phyloP scores from a whole-genome alignment of 2,888 invertebrate genomes.

The Thalpophila matura region DNA sequence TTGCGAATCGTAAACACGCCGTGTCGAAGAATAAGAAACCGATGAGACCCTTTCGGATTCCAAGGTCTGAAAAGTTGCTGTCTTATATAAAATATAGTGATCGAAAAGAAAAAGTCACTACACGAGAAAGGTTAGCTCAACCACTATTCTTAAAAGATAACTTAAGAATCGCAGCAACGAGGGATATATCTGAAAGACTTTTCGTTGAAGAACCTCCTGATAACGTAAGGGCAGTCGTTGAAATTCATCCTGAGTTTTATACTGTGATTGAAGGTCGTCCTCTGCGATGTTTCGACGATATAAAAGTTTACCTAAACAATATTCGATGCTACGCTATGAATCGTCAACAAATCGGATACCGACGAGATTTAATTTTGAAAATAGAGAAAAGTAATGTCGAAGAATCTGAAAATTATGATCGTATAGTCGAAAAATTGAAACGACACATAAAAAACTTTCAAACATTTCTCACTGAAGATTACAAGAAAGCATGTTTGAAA shows the following conservation, averaged over 20 bases:
- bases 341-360: slow-evolving; percentile 87
- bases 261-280: slow-evolving; percentile 91
- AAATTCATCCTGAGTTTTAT: slow-evolving; percentile 93
- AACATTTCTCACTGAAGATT: slow-evolving; percentile 86
- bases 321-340: slow-evolving; percentile 87
- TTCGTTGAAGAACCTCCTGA: slow-evolving; percentile 90
- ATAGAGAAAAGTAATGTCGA: slow-evolving; percentile 79
- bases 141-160: slow-evolving; percentile 84
- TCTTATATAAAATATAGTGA: slow-evolving; percentile 88
- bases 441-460: slow-evolving; percentile 85
- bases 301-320: slow-evolving; percentile 90
- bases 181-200: slow-evolving; percentile 90
- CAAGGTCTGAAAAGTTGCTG: slow-evolving; percentile 83
- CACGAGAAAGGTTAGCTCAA: slow-evolving; percentile 72
- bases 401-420: slow-evolving; percentile 77
- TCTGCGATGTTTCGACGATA: slow-evolving; percentile 90
- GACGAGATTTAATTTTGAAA: slow-evolving; percentile 83
- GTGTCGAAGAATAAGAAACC: slow-evolving; percentile 66
- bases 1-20: slow-evolving; percentile 83
- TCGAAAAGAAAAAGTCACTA: slow-evolving; percentile 78
- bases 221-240: slow-evolving; percentile 91
- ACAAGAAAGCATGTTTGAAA: slow-evolving; percentile 82
- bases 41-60: slow-evolving; percentile 78
- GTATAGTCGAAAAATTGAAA: slow-evolving; percentile 77
- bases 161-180: slow-evolving; percentile 81